A percentile compares a stretch with the other conserved stretches of the same genome.
These are phyloP conservation scores for Carapus acus DNA, from an alignment of 2,797 vertebrate genomes.

Conservation along the genomic window DNA sequence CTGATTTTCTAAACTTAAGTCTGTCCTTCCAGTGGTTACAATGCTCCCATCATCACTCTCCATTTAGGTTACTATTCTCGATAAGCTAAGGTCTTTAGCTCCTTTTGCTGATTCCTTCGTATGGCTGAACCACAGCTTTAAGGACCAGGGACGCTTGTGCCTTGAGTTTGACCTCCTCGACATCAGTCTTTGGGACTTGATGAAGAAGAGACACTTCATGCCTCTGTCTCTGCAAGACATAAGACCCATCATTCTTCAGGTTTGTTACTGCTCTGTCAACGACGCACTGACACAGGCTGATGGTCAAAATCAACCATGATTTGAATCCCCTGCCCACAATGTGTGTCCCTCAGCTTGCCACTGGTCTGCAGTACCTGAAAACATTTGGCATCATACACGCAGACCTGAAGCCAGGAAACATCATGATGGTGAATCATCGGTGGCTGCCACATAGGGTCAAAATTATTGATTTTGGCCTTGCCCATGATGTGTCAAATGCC, in stretches of 20 bases:
- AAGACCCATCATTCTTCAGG: background rate
- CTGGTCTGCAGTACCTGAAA: background rate
- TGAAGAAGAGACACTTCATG: background rate
- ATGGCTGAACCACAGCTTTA: no score
- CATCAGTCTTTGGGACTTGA: background rate
- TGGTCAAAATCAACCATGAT: no score
- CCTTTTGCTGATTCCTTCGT: no score
- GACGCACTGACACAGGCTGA: background rate
- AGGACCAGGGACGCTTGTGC: no score
- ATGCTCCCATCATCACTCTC: no score
- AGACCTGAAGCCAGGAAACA: slow-evolving; percentile 5
- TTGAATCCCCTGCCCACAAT: no score
- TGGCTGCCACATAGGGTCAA: background rate
- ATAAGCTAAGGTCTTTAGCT: no score
- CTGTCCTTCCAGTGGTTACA: no score
- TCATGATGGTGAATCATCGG: background rate
- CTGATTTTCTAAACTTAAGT: no score
- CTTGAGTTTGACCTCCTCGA: background rate
- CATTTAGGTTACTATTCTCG: no score
- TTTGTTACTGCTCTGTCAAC: background rate
- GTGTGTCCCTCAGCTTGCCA: background rate
- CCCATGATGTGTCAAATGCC: background rate
- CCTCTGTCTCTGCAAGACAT: background rate
- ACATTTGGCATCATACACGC: background rate
- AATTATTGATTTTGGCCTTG: slow-evolving; percentile 2